A percentile compares a stretch with the other conserved stretches of the same genome.
phyloP scores from a whole-genome alignment of 2,113 vertebrate species.

The zebrafish (Danio rerio) region GRCz12tu NC_133176.1:39491001-39491500 shows the following conservation, averaged over 20 bases:
- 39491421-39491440: too few relatives aligned
- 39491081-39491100: background rate
- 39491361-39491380: too few relatives aligned
- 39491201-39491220: slow-evolving; percentile 8
- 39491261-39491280: background rate
- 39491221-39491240: background rate
- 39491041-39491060: slow-evolving; percentile 79
- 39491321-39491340: too few relatives aligned
- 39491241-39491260: background rate
- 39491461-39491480: too few relatives aligned
- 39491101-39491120: too few relatives aligned
- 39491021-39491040: slow-evolving; percentile 77
- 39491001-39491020: slow-evolving; percentile 69
- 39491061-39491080: background rate
- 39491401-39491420: too few relatives aligned
- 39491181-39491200: slow-evolving; percentile 8
- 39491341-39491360: too few relatives aligned
- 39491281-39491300: too few relatives aligned
- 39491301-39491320: slow-evolving; percentile 21
- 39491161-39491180: slow-evolving; percentile 49
- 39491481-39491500: too few relatives aligned
- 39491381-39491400: too few relatives aligned
- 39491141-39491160: slow-evolving; percentile 38
- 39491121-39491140: background rate
- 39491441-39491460: too few relatives aligned